Percentiles rank a stretch among this genome's conserved stretches.
phyloP scores from a whole-genome alignment of 1,140 invertebrate species.

The Anadara kagoshimensis region DNA sequence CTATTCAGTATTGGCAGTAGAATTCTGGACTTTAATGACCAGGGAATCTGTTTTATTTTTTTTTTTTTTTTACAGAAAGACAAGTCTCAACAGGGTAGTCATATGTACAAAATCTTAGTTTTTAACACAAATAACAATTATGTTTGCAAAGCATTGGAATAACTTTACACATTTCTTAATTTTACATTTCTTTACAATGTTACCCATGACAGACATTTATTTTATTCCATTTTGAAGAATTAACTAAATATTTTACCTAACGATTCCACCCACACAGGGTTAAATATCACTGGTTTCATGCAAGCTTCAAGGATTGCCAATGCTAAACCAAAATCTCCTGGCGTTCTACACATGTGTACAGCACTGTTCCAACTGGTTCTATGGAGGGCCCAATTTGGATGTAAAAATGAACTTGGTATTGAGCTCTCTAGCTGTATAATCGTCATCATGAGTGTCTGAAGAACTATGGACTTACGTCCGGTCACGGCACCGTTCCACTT shows the following conservation, averaged over 20 bases:
- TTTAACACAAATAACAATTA: not conserved
- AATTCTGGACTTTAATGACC: no score
- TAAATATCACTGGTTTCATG: slow-evolving; percentile 93
- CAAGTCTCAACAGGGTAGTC: no score
- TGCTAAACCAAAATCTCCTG: slow-evolving; percentile 91
- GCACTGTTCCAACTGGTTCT: slow-evolving; percentile 92
- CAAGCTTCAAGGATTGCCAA: slow-evolving; percentile 90
- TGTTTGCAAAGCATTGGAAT: not conserved
- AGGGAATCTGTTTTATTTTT: no score
- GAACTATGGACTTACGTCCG: slow-evolving; percentile 76
- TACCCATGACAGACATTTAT: not conserved
- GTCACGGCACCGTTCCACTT: slow-evolving; percentile 92
- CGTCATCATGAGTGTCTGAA: slow-evolving; percentile 89
- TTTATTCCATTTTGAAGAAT: not conserved
- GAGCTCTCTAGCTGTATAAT: slow-evolving; percentile 90
- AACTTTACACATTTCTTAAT: not conserved
- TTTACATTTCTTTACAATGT: not conserved
- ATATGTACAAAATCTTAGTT: no score
- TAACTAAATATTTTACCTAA: slow-evolving; percentile 73
- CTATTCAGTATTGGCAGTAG: no score
- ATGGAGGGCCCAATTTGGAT: slow-evolving; percentile 92
- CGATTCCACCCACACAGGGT: slow-evolving; percentile 95
- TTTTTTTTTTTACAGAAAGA: no score
- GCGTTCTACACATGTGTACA: slow-evolving; percentile 86
- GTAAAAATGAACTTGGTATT: slow-evolving; percentile 92